These are phyloP conservation scores for Neelides folsomi DNA, from an alignment of 2,888 invertebrate genomes.

Conservation along the genomic window DNA sequence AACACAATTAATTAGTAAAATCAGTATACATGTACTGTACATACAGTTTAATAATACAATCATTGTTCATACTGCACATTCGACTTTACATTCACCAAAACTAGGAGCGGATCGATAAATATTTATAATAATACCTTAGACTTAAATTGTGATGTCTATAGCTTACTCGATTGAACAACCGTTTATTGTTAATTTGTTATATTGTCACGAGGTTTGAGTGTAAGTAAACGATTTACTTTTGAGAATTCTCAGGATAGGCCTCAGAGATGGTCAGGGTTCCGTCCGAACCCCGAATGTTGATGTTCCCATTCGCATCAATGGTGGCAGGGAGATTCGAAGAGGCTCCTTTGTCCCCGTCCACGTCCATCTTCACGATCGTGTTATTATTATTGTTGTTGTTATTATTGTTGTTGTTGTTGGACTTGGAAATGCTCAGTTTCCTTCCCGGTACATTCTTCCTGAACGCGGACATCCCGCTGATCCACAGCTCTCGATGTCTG, in stretches of 20 bases:
- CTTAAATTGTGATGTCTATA: neutral
- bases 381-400: constrained; percentile 27
- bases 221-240: neutral
- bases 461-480: constrained; percentile 31
- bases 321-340: constrained; percentile 8
- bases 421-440: constrained; percentile 32
- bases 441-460: constrained; percentile 32
- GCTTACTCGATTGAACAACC: no score
- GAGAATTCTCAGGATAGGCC: constrained; percentile 17
- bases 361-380: constrained; percentile 18
- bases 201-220: neutral
- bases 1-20: constrained; percentile 1
- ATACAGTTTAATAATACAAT: constrained; percentile 2
- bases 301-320: constrained; percentile 31
- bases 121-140: neutral
- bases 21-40: constrained; percentile 5
- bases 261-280: constrained; percentile 33
- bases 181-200: neutral
- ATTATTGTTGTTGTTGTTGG: constrained; percentile 22
- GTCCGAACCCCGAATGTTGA: constrained; percentile 32
- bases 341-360: constrained; percentile 10
- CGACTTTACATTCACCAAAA: constrained; percentile 3
- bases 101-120: neutral
- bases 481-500: constrained; percentile 32
- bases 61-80: constrained; percentile 8